A percentile compares a stretch with the other conserved stretches of the same genome.
Conservation (phyloP, 2,113 vertebrate species). For the Chiloscyllium plagiosum region DNA sequence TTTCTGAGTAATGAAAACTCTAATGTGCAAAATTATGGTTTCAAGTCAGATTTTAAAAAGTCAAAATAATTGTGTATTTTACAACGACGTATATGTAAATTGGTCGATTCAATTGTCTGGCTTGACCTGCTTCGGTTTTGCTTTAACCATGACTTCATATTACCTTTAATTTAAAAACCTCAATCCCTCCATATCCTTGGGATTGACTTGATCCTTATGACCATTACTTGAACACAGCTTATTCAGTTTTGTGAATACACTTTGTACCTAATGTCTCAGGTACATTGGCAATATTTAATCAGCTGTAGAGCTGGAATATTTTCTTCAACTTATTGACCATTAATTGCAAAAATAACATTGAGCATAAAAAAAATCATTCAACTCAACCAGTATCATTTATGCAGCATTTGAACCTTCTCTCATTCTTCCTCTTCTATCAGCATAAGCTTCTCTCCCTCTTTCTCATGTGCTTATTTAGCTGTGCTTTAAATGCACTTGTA, state of each 20-base stretch:
- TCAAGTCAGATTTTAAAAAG: not conserved
- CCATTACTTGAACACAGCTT: not conserved
- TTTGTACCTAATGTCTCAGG: too few relatives aligned
- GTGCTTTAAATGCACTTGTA: too few relatives aligned
- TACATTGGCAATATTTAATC: not conserved
- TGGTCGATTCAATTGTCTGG: not conserved
- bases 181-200: not conserved
- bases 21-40: not conserved
- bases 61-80: conserved; percentile 7
- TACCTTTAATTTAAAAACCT: not conserved
- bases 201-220: not conserved
- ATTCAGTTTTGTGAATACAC: not conserved
- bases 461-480: too few relatives aligned
- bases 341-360: too few relatives aligned
- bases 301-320: not conserved
- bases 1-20: not conserved
- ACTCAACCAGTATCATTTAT: too few relatives aligned
- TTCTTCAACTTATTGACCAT: not conserved
- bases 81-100: not conserved
- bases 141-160: not conserved
- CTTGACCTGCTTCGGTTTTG: too few relatives aligned
- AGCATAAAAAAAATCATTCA: too few relatives aligned
- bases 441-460: too few relatives aligned
- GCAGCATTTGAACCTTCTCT: too few relatives aligned
- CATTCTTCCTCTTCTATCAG: too few relatives aligned